Evolutionary conservation across 2,888 invertebrate species (phyloP).

Genomic region (Heliconius aoede): DNA sequence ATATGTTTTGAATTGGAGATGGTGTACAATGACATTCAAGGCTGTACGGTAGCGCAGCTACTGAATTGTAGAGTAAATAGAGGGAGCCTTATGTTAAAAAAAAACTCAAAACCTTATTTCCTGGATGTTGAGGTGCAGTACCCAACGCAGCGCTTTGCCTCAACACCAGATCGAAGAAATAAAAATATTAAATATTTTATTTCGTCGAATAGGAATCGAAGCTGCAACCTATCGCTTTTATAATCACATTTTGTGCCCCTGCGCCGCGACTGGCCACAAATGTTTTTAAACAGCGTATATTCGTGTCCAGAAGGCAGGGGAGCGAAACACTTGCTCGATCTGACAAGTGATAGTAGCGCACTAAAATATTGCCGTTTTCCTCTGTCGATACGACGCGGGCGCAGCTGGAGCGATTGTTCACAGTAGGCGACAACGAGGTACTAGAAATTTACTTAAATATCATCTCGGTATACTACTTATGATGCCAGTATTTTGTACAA

Average conservation of each 20-base stretch:
- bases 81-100: too few species aligned
- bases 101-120: too few species aligned
- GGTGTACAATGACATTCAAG: constrained; percentile 41
- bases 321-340: constrained; percentile 80
- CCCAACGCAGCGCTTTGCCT: too few species aligned
- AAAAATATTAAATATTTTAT: too few species aligned
- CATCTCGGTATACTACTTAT: constrained; percentile 21
- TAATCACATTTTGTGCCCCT: too few species aligned
- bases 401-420: constrained; percentile 64
- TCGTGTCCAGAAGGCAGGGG: constrained; percentile 71
- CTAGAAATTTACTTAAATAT: constrained; percentile 31
- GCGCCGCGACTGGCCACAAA: too few species aligned
- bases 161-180: too few species aligned
- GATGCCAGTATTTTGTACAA: background rate
- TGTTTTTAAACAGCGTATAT: constrained; percentile 65
- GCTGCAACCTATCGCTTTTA: too few species aligned
- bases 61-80: background rate
- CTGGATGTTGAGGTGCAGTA: too few species aligned
- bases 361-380: constrained; percentile 70
- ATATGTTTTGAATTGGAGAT: constrained; percentile 50
- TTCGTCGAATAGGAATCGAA: too few species aligned
- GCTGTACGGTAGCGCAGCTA: constrained; percentile 55
- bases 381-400: constrained; percentile 60
- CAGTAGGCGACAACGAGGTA: constrained; percentile 47
- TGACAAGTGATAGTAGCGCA: constrained; percentile 78